Evolutionary conservation across 2,888 invertebrate genomes (phyloP).

Genomic region (Dryobotodes eremita): DNA sequence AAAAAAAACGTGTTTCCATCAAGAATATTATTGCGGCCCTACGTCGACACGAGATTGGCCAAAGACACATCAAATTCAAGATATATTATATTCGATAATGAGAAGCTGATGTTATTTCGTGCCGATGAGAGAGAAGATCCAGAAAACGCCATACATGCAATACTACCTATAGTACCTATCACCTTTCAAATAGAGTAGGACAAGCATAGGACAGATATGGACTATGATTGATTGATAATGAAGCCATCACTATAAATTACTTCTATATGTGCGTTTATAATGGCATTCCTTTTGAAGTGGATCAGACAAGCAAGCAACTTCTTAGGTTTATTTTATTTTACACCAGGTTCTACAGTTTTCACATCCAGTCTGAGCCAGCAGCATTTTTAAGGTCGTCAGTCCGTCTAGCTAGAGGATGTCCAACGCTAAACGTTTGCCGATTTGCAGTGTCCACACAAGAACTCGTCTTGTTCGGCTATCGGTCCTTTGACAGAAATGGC

Average conservation of each 20-base stretch:
- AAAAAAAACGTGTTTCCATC: constrained; percentile 4
- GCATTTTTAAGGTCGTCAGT: neutral
- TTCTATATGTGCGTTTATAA: neutral
- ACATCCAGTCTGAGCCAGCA: neutral
- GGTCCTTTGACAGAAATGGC: neutral
- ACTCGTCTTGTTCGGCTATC: neutral
- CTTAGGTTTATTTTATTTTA: neutral
- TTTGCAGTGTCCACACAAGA: neutral
- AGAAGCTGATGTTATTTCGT: neutral
- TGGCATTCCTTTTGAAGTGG: constrained; percentile 6
- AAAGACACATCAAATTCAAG: neutral
- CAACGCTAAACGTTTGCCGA: neutral
- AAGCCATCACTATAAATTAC: constrained; percentile 23
- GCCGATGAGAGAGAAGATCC: neutral
- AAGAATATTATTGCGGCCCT: too few relatives aligned
- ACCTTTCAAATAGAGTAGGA: neutral
- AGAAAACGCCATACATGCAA: neutral
- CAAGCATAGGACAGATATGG: neutral
- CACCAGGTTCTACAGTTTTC: neutral
- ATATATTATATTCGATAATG: too few relatives aligned
- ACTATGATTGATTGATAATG: constrained; percentile 6
- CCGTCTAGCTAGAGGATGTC: neutral
- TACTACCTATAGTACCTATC: neutral
- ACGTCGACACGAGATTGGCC: neutral
- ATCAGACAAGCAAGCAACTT: neutral